Evolutionary conservation across 2,888 invertebrate genomes (phyloP).

Genomic region (Lasioglossum oenotherae): DNA sequence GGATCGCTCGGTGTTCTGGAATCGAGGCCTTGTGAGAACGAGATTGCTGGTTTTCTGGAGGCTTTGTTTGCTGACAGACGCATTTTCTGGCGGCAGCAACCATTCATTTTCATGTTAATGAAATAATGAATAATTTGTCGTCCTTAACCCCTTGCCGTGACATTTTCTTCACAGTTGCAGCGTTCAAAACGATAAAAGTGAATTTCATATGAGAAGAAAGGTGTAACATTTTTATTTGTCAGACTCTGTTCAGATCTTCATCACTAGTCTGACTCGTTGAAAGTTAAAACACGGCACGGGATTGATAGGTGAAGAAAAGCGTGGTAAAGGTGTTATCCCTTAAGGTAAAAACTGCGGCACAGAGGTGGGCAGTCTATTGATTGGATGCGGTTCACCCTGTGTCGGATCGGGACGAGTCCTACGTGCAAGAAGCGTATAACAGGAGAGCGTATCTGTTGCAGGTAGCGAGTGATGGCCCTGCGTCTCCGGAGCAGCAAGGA

Average conservation of each 20-base stretch:
- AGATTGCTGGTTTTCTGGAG: not conserved
- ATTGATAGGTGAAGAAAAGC: not conserved
- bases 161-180: too few species aligned
- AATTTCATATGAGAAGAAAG: too few species aligned
- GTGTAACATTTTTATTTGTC: too few species aligned
- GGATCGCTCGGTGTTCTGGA: not conserved
- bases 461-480: constrained; percentile 88
- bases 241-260: too few species aligned
- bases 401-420: not conserved
- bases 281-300: too few species aligned
- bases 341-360: not conserved
- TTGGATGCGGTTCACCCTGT: not conserved
- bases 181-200: too few species aligned
- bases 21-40: not conserved
- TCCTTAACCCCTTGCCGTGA: too few species aligned
- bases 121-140: too few species aligned
- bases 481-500: constrained; percentile 90
- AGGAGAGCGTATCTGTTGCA: constrained; percentile 7
- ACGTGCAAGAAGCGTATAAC: not conserved
- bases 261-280: too few species aligned
- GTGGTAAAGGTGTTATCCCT: not conserved
- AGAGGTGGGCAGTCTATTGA: not conserved
- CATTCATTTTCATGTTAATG: not conserved
- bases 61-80: not conserved
- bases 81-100: not conserved